Evolutionary conservation across 2,888 invertebrate genomes (phyloP), one percentile per base, ranked within the genome.

Genomic region (Pachymerium ferrugineum): DNA sequence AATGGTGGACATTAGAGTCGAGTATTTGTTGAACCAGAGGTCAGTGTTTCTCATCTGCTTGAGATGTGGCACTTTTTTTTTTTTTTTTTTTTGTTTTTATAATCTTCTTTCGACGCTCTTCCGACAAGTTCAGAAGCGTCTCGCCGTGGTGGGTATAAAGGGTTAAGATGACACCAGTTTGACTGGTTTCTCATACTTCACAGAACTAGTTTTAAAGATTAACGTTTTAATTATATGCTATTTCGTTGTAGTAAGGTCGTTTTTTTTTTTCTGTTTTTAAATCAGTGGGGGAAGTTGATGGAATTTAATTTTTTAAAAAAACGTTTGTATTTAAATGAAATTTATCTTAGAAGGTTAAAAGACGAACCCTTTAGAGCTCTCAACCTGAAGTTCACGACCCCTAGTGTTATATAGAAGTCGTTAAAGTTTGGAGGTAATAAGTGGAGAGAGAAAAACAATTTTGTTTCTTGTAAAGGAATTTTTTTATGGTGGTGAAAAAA

Each of bases 111-210:
- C 62, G 62, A 62, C 62, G 28, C 28, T 62, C 62, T 62, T 62
- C 62, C 62, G 62, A 62, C 62, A 62, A 62, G 62, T 62, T 62
- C 62, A 25, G 62, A 62, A 62, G 62, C 62, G 28, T 62, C 62
- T 22, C 62, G 62, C 28, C 25, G 10, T 12, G 19, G 19, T n/a
- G 12, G 38, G 38, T 38, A 38, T 38, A 38, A 38, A 38, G 47
- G 47, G 28, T 62, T 22, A 22, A 62, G 22, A 62, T 62, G 25
- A 62, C 62, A 62, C 62, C 28, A 25, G 62, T 62, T 25, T 62
- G 62, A 62, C 62, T 62, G 62, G 62, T 62, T 62, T 62, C 62
- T 22, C 62, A 25, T 25, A 62, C 62, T 62, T 62, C 25, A 62
- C 62, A 62, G 25, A 62, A 62, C 62, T 62, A 62, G 62, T 62